Evolutionary conservation across 2,888 invertebrate species (phyloP), one percentile per base, ranked within the genome.

Genomic region (Nomada fucata): DNA sequence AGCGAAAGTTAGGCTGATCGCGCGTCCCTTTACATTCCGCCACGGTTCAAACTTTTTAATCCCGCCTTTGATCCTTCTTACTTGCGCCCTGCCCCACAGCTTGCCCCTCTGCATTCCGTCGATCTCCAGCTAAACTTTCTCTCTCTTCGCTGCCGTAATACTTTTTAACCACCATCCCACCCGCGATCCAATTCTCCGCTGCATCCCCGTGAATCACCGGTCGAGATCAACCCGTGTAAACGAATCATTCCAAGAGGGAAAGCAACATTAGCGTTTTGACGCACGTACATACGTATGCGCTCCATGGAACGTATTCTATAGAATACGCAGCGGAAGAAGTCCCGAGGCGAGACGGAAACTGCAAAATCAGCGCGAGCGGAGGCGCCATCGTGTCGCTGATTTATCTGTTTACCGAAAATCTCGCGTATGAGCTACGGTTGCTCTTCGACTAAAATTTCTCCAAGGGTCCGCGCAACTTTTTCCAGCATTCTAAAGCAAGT

Each of bases 331-430:
- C 11, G 10, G 20, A 52, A 44, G n/a, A 44, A 20, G 26, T 23
- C 59, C 47, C 0, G 60, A 67, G 13, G 26, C n/a, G 18, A 29
- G 72, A 67, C 61, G 80, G 77, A 76, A 89, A 89, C 86, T 86
- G 87, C 90, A 55, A 86, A 81, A 90, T 90, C 90, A 90, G 89
- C 89, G 81, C 36, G 44, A 47, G 44, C 55, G 36, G 36, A 26
- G 65, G 77, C 80, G 76, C 73, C 76, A 23, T 26, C 11, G 85
- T 84, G 83, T 88, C 79, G 57, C 85, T 91, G 91, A 91, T 91
- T 91, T 91, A 91, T 91, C 89, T 91, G 91, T 91, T 91, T 91
- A 91, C 91, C 86, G 64, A 80, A 72, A 78, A 82, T 86, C 70
- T 82, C 76, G 64, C 50, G 84, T 73, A 70, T 78, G 78, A 68